These are phyloP conservation scores for Stichodactyla helianthus DNA, from an alignment of 64 coral and sea anemone genomes.

Conservation along the genomic window DNA sequence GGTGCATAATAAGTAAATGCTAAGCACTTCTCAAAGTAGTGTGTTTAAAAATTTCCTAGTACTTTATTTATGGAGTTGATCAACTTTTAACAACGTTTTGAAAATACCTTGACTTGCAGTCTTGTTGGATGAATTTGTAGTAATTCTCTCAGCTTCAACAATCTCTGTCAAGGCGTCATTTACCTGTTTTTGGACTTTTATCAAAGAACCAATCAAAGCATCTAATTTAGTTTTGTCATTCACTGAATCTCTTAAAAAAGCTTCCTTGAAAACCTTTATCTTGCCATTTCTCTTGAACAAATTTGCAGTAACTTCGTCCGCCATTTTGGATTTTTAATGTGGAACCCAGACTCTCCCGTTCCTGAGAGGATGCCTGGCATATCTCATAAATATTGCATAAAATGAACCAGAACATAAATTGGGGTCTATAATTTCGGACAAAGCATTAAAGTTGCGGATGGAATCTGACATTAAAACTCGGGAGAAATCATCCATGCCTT, in stretches of 20 bases:
- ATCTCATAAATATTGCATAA: neutral
- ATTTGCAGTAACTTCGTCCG: constrained; percentile 15
- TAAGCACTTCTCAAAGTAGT: too few relatives aligned
- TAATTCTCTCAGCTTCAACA: constrained; percentile 24
- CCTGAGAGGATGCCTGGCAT: neutral
- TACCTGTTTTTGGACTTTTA: constrained; percentile 41
- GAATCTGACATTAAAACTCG: neutral
- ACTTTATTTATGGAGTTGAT: too few relatives aligned
- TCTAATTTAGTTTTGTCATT: neutral
- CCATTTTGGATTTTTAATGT: constrained; percentile 34
- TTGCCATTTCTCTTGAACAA: constrained; percentile 19
- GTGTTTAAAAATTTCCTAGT: too few relatives aligned
- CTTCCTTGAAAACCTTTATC: constrained; percentile 15
- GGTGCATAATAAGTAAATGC: too few relatives aligned
- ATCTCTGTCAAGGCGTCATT: constrained; percentile 45
- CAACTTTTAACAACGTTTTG: too few relatives aligned
- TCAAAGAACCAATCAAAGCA: constrained; percentile 7
- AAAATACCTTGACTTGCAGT: neutral
- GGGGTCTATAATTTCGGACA: neutral
- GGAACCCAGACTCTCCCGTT: neutral
- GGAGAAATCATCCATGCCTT: neutral
- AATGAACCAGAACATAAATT: too few relatives aligned
- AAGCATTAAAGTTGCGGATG: neutral
- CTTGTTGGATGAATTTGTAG: neutral
- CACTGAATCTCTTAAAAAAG: neutral